phyloP scores from a whole-genome alignment of 2,113 vertebrate genomes.

The Neolamprologus kungweensis region DNA sequence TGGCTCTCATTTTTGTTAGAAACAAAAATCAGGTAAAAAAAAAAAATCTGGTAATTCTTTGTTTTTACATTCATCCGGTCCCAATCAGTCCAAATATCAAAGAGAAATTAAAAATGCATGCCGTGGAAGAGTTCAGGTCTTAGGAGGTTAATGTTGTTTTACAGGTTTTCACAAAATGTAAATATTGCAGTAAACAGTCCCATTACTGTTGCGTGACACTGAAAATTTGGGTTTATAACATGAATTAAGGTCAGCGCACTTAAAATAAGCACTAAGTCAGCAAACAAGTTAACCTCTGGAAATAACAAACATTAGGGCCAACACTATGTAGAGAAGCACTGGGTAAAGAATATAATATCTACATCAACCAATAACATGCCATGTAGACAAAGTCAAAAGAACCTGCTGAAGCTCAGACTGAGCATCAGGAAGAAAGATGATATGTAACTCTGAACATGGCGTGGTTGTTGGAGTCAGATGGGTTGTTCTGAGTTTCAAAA shows the following conservation, averaged over 20 bases:
- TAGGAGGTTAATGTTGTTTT: not conserved
- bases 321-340: not conserved
- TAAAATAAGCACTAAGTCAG: too few relatives aligned
- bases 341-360: not conserved
- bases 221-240: not conserved
- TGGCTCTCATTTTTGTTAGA: too few relatives aligned
- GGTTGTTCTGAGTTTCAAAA: not conserved
- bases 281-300: not conserved
- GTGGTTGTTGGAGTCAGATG: not conserved
- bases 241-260: not conserved
- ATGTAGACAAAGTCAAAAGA: not conserved
- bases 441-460: not conserved
- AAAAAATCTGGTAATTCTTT: too few relatives aligned
- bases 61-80: too few relatives aligned
- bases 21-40: too few relatives aligned
- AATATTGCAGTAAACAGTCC: not conserved
- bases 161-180: not conserved
- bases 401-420: not conserved
- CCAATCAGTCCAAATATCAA: too few relatives aligned
- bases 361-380: not conserved
- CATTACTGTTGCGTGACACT: not conserved
- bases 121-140: too few relatives aligned
- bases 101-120: too few relatives aligned
- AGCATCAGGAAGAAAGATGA: not conserved
- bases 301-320: not conserved